These are phyloP conservation scores for Hetaerina americana DNA, from an alignment of 1,140 invertebrate species.

Conservation along the genomic window DNA sequence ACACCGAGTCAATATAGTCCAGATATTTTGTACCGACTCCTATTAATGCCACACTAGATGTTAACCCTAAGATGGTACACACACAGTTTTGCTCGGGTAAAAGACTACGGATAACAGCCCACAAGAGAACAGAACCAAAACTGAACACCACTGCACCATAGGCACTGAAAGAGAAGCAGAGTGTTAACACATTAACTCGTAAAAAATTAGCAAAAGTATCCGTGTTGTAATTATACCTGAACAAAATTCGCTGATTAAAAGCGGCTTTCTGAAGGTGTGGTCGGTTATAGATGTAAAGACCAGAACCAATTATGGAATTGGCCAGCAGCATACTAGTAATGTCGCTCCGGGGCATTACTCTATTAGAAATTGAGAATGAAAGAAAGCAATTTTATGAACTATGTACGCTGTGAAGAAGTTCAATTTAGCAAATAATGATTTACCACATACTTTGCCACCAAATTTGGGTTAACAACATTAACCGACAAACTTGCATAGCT, in stretches of 20 bases:
- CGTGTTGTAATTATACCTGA: conserved; percentile 38
- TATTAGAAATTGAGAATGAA: conserved; percentile 23
- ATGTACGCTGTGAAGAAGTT: too few species aligned
- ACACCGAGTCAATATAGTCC: conserved; percentile 32
- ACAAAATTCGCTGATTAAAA: conserved; percentile 30
- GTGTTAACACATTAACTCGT: too few species aligned
- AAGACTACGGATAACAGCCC: conserved; percentile 52
- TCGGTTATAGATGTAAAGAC: conserved; percentile 47
- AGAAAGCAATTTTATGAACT: conserved; percentile 19
- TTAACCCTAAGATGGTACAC: conserved; percentile 43
- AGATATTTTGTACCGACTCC: conserved; percentile 46
- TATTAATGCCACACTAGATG: conserved; percentile 40
- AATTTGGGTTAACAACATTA: conserved; percentile 51
- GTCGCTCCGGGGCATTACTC: conserved; percentile 41
- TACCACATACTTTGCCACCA: conserved; percentile 36
- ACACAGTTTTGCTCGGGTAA: conserved; percentile 45
- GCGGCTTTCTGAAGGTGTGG: conserved; percentile 37
- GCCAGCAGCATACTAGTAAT: conserved; percentile 42
- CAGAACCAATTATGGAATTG: conserved; percentile 40
- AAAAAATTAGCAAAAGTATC: too few species aligned
- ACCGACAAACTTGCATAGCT: conserved; percentile 45
- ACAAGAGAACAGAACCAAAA: conserved; percentile 55
- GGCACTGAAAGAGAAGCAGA: conserved; percentile 30
- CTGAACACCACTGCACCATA: conserved; percentile 50
- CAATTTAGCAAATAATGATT: neutral